These are phyloP conservation scores for Python bivittatus DNA, from an alignment of 2,113 vertebrate species.

Conservation along the genomic window DNA sequence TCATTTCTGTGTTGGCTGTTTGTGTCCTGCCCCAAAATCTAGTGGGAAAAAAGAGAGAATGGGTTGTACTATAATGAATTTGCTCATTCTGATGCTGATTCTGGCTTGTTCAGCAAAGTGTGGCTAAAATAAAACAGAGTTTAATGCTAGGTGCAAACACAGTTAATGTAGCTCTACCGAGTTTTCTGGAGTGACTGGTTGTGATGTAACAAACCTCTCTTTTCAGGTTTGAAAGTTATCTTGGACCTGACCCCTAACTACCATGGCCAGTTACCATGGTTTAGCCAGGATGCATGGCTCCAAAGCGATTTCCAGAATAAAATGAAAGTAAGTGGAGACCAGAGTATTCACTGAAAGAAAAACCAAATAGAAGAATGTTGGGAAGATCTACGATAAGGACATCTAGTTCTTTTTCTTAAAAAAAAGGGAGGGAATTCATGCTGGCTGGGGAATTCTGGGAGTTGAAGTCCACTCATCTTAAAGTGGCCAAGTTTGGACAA, in stretches of 20 bases:
- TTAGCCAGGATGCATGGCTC: slow-evolving; percentile 26
- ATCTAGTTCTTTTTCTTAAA: background rate
- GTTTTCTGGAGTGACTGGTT: background rate
- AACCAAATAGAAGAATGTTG: background rate
- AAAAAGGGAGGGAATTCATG: too few species aligned
- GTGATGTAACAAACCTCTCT: background rate
- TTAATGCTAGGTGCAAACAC: too few species aligned
- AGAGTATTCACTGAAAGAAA: too few species aligned
- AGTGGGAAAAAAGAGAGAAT: background rate
- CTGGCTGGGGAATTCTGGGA: too few species aligned
- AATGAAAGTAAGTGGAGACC: slow-evolving; percentile 54
- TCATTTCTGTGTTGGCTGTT: background rate
- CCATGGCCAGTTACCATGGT: slow-evolving; percentile 67
- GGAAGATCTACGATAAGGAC: background rate
- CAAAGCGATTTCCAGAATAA: background rate
- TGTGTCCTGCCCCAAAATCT: background rate
- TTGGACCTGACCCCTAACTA: slow-evolving; percentile 88
- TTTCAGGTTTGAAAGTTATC: slow-evolving; percentile 80
- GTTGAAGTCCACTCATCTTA: too few species aligned
- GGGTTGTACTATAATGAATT: too few species aligned
- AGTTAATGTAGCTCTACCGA: too few species aligned
- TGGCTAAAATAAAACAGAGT: too few species aligned
- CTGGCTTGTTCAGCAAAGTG: too few species aligned
- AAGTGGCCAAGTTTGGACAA: too few species aligned
- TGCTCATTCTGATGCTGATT: too few species aligned